A percentile compares a stretch with the other conserved stretches of the same genome.
phyloP scores from a whole-genome alignment of 2,113 vertebrate species.

The Tautogolabrus adspersus region DNA sequence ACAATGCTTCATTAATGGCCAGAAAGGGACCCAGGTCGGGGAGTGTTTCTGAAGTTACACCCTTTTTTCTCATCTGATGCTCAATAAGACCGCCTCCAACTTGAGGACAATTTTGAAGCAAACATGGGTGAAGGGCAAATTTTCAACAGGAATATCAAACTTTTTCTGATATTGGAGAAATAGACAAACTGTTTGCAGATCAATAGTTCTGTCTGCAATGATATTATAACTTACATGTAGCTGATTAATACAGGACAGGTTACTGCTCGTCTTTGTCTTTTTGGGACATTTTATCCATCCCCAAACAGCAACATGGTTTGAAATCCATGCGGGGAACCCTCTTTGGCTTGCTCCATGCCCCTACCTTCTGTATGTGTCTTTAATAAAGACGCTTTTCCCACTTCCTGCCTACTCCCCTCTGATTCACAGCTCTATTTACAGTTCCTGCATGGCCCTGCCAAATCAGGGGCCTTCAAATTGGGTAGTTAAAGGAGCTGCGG shows the following conservation, averaged over 20 bases:
- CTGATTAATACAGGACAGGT: slow-evolving; percentile 9
- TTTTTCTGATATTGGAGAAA: slow-evolving; percentile 25
- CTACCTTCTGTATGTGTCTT: slow-evolving; percentile 53
- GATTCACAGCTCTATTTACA: slow-evolving; percentile 80
- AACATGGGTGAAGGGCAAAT: slow-evolving; percentile 45
- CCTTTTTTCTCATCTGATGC: slow-evolving; percentile 53
- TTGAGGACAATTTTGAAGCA: slow-evolving; percentile 32
- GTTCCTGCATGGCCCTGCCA: slow-evolving; percentile 75
- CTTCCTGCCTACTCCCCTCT: slow-evolving; percentile 56
- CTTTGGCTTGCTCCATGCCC: slow-evolving; percentile 34
- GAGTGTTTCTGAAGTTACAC: slow-evolving; percentile 57
- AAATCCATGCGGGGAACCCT: slow-evolving; percentile 36
- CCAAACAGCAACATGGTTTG: slow-evolving; percentile 10
- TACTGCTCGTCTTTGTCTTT: slow-evolving; percentile 12
- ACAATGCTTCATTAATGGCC: slow-evolving; percentile 82
- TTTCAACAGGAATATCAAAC: slow-evolving; percentile 34
- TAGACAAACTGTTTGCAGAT: slow-evolving; percentile 8
- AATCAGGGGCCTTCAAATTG: slow-evolving; percentile 79
- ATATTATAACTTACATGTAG: slow-evolving; percentile 3
- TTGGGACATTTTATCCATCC: slow-evolving; percentile 36
- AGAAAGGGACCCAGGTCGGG: slow-evolving; percentile 51
- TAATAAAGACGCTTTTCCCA: slow-evolving; percentile 58
- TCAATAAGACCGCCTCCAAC: slow-evolving; percentile 49
- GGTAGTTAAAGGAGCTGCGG: slow-evolving; percentile 80
- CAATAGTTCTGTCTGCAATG: slow-evolving; percentile 2